phyloP scores from a whole-genome alignment of 2,888 invertebrate genomes.

The Poecilus cupreus region DNA sequence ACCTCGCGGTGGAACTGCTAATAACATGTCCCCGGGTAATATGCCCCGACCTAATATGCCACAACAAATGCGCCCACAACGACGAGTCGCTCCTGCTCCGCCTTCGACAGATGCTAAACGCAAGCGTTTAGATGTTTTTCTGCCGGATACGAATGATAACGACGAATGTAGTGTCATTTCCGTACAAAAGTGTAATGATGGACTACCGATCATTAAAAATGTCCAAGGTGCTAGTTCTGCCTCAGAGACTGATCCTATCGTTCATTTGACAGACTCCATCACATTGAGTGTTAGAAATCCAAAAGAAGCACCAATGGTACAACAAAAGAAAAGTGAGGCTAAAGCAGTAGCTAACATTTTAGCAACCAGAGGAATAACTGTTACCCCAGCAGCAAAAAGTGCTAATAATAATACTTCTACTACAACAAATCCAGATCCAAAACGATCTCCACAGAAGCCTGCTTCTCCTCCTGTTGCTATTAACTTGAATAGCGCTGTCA shows the following conservation, averaged over 20 bases:
- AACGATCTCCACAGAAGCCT: constrained; percentile 63
- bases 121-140: constrained; percentile 78
- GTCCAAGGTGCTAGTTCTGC: constrained; percentile 78
- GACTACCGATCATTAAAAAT: constrained; percentile 82
- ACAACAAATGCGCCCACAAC: constrained; percentile 48
- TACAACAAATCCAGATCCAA: constrained; percentile 72
- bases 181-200: constrained; percentile 82
- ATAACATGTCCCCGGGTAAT: constrained; percentile 63
- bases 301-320: constrained; percentile 70
- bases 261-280: constrained; percentile 84
- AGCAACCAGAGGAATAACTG: constrained; percentile 85
- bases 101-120: constrained; percentile 69
- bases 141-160: constrained; percentile 83
- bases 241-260: constrained; percentile 73
- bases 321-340: constrained; percentile 79
- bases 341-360: constrained; percentile 86
- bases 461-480: constrained; percentile 74
- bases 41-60: constrained; percentile 63
- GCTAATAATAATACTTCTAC: constrained; percentile 66
- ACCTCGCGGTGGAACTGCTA: constrained; percentile 64
- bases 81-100: constrained; percentile 65
- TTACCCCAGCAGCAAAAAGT: constrained; percentile 79
- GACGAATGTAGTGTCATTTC: constrained; percentile 86
- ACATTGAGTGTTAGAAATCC: constrained; percentile 79
- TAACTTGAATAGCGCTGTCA: constrained; percentile 78